These are phyloP conservation scores for Lepidiolamprologus cunningtoni DNA, from an alignment of 2,113 vertebrate species.

Conservation along the genomic window DNA sequence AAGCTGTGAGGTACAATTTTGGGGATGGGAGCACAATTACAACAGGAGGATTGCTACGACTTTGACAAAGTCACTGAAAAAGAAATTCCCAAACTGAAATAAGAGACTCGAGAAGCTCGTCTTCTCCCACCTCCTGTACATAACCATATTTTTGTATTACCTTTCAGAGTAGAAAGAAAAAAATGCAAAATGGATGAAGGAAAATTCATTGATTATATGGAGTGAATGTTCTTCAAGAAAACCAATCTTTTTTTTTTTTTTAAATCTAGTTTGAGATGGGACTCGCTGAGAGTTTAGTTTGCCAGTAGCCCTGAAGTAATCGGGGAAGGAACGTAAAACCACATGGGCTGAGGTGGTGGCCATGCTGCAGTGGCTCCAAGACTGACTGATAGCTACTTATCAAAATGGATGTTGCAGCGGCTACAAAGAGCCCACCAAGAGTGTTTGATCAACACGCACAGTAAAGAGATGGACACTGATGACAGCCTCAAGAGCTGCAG, in stretches of 20 bases:
- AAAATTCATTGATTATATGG: constrained; percentile 49
- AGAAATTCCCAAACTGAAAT: constrained; percentile 58
- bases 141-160: constrained; percentile 70
- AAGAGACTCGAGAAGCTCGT: constrained; percentile 47
- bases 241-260: constrained; percentile 31
- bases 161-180: constrained; percentile 48
- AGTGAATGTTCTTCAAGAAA: constrained; percentile 61
- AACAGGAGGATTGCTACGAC: constrained; percentile 59
- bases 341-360: constrained; percentile 22
- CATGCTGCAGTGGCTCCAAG: constrained; percentile 6
- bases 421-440: neutral
- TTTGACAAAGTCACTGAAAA: constrained; percentile 50
- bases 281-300: constrained; percentile 42
- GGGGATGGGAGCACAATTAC: constrained; percentile 63
- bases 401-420: constrained; percentile 15
- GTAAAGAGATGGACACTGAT: constrained; percentile 8
- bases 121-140: constrained; percentile 63
- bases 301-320: constrained; percentile 40
- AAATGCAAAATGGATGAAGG: constrained; percentile 62
- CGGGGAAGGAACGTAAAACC: constrained; percentile 21
- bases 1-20: constrained; percentile 76
- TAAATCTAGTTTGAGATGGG: constrained; percentile 13
- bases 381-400: constrained; percentile 26
- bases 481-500: constrained; percentile 12
- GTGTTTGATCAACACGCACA: constrained; percentile 14